phyloP scores from a whole-genome alignment of 2,888 invertebrate genomes.

The Ormyrus pomaceus region DNA sequence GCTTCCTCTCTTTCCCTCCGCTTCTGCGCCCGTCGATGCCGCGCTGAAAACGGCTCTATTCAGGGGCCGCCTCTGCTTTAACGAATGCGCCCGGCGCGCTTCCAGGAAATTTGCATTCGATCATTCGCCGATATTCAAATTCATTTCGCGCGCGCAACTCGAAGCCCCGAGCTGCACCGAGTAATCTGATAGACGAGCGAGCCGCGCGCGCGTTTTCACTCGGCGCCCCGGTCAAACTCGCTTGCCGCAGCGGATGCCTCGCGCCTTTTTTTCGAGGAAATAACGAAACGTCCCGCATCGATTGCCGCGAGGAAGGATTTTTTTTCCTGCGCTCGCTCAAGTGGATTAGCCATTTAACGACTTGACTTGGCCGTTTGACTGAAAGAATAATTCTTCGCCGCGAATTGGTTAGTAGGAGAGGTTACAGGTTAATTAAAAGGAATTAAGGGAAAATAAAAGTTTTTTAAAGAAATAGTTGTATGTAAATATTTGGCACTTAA shows the following conservation, averaged over 20 bases:
- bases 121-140: slow-evolving; percentile 66
- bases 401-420: too few species aligned
- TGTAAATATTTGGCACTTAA: too few species aligned
- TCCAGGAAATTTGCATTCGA: slow-evolving; percentile 66
- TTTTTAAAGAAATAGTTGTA: too few species aligned
- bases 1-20: slow-evolving; percentile 12
- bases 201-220: neutral
- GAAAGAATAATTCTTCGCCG: too few species aligned
- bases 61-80: slow-evolving; percentile 29
- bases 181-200: slow-evolving; percentile 21
- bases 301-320: slow-evolving; percentile 3
- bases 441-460: too few species aligned
- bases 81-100: slow-evolving; percentile 28
- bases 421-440: too few species aligned
- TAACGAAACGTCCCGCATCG: neutral
- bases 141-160: slow-evolving; percentile 53
- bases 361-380: too few species aligned
- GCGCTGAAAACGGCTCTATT: too few species aligned
- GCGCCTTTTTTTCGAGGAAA: neutral
- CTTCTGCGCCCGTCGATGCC: too few species aligned
- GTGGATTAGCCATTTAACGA: too few species aligned
- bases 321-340: neutral
- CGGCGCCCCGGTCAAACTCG: neutral
- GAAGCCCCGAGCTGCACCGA: neutral
- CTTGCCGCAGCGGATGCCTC: neutral